Conservation (phyloP, 1,140 invertebrate genomes). For the Heliothis subflexa region DNA sequence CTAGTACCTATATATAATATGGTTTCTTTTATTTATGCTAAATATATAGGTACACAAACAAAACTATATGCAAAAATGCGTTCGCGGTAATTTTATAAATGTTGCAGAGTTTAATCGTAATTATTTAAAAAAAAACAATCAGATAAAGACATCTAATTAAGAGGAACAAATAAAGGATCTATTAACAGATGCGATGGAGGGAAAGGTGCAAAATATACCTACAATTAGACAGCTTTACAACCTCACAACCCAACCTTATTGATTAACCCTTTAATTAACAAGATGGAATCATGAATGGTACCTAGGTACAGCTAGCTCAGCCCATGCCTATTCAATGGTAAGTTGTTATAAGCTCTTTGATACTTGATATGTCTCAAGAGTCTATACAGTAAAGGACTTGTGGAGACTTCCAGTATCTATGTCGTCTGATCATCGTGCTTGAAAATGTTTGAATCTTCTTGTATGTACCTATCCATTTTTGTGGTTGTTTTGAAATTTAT, state of each 20-base stretch:
- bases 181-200: background rate
- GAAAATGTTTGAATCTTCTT: background rate
- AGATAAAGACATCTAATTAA: too few relatives aligned
- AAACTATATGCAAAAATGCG: too few relatives aligned
- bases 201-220: background rate
- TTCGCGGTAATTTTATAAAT: too few relatives aligned
- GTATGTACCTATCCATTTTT: background rate
- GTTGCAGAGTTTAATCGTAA: too few relatives aligned
- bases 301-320: background rate
- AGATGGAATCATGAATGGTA: slow-evolving; percentile 7
- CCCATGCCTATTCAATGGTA: background rate
- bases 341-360: slow-evolving; percentile 2
- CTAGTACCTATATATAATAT: too few relatives aligned
- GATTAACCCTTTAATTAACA: slow-evolving; percentile 23
- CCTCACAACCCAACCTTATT: background rate
- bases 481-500: too few relatives aligned
- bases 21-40: too few relatives aligned
- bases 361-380: slow-evolving; percentile 16
- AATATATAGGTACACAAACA: too few relatives aligned
- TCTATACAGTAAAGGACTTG: background rate
- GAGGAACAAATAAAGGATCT: background rate
- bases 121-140: too few relatives aligned
- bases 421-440: background rate
- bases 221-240: background rate
- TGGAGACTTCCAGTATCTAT: background rate